A percentile compares a stretch with the other conserved stretches of the same genome.
Evolutionary conservation across 2,797 vertebrate genomes (phyloP).

Genomic region (Chelidonichthys spinosus): DNA sequence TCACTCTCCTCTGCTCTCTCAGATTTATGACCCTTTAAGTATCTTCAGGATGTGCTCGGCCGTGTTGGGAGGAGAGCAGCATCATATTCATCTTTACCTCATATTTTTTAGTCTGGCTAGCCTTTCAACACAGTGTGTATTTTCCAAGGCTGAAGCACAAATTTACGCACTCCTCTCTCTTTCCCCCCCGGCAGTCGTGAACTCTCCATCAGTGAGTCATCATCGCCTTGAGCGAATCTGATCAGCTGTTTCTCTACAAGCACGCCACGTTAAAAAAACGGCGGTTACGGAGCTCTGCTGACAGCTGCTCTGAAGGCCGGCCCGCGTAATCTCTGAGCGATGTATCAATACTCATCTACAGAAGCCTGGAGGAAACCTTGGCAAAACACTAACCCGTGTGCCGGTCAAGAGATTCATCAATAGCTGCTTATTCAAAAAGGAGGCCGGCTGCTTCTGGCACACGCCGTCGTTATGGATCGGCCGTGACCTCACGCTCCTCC

Average conservation of each 20-base stretch:
- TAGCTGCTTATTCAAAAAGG: conserved; percentile 13
- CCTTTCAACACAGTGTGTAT: conserved; percentile 72
- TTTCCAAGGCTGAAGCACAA: conserved; percentile 32
- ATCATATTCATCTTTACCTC: conserved; percentile 70
- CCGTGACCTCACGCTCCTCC: conserved; percentile 22
- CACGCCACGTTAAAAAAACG: not conserved
- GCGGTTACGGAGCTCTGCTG: conserved; percentile 15
- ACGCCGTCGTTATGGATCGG: conserved; percentile 1
- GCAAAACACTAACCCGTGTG: conserved; percentile 8
- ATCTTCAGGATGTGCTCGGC: conserved; percentile 72
- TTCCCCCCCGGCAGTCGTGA: conserved; percentile 51
- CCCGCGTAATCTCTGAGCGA: conserved; percentile 9
- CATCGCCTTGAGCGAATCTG: conserved; percentile 24
- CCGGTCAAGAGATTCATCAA: conserved; percentile 36
- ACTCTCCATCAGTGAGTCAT: conserved; percentile 58
- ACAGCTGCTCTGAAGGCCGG: conserved; percentile 29
- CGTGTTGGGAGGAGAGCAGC: conserved; percentile 59
- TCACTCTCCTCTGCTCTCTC: conserved; percentile 45
- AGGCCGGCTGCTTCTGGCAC: not conserved
- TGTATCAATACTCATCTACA: conserved; percentile 24
- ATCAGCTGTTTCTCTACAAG: conserved; percentile 43
- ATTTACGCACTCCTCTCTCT: conserved; percentile 46
- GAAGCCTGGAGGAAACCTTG: conserved; percentile 23
- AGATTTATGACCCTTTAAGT: conserved; percentile 77
- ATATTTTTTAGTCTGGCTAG: conserved; percentile 73